phyloP scores from a whole-genome alignment of 2,888 invertebrate species.

The Ophion slaviceki region DNA sequence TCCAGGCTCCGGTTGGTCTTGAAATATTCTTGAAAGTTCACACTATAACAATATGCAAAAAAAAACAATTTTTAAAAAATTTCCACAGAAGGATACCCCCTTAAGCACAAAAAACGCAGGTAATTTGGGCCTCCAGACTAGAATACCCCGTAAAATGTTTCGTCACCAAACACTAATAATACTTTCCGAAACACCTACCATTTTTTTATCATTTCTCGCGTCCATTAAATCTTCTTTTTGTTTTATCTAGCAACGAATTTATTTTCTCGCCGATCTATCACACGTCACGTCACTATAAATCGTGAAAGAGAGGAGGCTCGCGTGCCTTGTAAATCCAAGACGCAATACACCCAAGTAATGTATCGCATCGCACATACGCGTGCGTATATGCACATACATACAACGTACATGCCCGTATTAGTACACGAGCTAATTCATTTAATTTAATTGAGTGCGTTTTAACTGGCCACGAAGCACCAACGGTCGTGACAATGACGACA shows the following conservation, averaged over 20 bases:
- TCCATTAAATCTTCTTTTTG: neutral
- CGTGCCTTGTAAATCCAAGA: slow-evolving; percentile 55
- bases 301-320: slow-evolving; percentile 38
- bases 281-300: slow-evolving; percentile 52
- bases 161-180: neutral
- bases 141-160: neutral
- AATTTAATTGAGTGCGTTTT: slow-evolving; percentile 65
- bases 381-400: slow-evolving; percentile 1
- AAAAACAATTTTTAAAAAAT: too few species aligned
- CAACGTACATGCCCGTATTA: slow-evolving; percentile 7
- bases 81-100: too few species aligned
- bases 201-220: neutral
- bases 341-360: slow-evolving; percentile 53
- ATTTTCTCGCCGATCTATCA: slow-evolving; percentile 30
- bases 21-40: too few species aligned
- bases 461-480: slow-evolving; percentile 20
- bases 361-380: slow-evolving; percentile 22
- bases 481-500: slow-evolving; percentile 48
- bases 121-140: too few species aligned
- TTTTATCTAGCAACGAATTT: neutral
- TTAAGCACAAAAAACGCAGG: too few species aligned
- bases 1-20: too few species aligned
- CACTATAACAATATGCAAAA: too few species aligned
- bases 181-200: neutral
- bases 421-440: slow-evolving; percentile 54